Base-by-base conservation (phyloP, 2,888 invertebrate species). In the Drosophila rellima region DNA sequence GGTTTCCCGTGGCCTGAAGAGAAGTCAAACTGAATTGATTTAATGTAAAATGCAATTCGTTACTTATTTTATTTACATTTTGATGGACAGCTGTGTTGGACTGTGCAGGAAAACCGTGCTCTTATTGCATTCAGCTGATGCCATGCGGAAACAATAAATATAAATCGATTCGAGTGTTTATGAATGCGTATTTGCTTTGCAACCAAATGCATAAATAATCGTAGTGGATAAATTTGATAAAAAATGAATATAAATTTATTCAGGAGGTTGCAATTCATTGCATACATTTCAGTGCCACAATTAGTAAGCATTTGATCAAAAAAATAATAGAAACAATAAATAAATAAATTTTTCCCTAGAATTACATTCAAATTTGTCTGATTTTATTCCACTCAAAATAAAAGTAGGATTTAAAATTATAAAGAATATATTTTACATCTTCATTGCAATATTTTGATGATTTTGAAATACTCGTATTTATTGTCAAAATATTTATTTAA, bases 11-110 rank as follows among this genome's bases (percentile, higher is more conserved):
- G 33, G 57, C 50, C 42, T 15, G 40, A 44, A 29, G 39, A n/a
- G 20, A 63, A 71, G 72, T 72, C 68, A 72, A 60, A 78, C 44
- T 50, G 67, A 65, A 78, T 68, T 79, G 86, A 82, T 82, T 82
- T 81, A 80, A 86, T 79, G 70, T 62, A 50, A 56, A 80, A 66
- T 69, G 76, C 76, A 76, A 71, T 71, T 55, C 44, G 31, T 69
- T 75, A 66, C 64, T 60, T 84, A 77, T 84, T 31, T 33, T 40
- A 54, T 60, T 72, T 40, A 20, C 63, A 63, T 78, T 69, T 47
- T 70, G 72, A 68, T 74, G 55, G 74, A 78, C 67, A 65, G 48
- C 54, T 50, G 39, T 39, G 17, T 8, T 20, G 11, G n/a, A 40
- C 18, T 11, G 18, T 6, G 20, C 13, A n/a, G n/a, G 55, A 17